Conservation (phyloP, 2,888 invertebrate species). For the Trileptium ribeirensis region DNA sequence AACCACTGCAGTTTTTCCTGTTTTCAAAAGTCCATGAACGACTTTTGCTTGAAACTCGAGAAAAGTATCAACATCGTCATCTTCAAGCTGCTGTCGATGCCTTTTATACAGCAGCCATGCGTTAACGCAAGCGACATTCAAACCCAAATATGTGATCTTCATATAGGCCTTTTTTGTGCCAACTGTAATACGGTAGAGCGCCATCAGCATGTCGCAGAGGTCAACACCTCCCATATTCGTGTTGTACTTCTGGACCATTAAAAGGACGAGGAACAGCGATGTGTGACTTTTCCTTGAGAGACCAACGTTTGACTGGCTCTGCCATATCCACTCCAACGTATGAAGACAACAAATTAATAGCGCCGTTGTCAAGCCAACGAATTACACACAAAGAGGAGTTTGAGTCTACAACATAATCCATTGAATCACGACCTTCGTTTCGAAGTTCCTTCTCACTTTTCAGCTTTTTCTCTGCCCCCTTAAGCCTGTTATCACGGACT, state of each 20-base stretch:
- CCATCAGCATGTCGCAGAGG: constrained; percentile 42
- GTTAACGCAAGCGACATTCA: too few species aligned
- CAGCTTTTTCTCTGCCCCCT: neutral
- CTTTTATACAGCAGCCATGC: too few species aligned
- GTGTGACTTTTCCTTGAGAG: neutral
- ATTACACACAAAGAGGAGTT: neutral
- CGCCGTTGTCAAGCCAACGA: neutral
- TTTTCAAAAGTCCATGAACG: neutral
- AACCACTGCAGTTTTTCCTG: neutral
- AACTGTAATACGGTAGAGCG: neutral
- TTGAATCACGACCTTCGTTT: neutral
- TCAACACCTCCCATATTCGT: constrained; percentile 46
- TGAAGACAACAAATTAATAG: neutral
- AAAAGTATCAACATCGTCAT: too few species aligned
- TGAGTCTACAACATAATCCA: neutral
- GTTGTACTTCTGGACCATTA: constrained; percentile 31
- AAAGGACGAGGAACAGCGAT: neutral
- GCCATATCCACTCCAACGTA: neutral
- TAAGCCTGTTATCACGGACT: neutral
- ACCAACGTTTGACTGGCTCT: neutral
- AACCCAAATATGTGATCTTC: neutral
- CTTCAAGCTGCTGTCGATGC: too few species aligned
- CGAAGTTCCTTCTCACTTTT: neutral
- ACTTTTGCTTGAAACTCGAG: too few species aligned
- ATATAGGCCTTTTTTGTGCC: neutral